Evolutionary conservation across 2,888 invertebrate species (phyloP), one percentile per base, ranked within the genome.

Genomic region (Drosophila lutescens): DNA sequence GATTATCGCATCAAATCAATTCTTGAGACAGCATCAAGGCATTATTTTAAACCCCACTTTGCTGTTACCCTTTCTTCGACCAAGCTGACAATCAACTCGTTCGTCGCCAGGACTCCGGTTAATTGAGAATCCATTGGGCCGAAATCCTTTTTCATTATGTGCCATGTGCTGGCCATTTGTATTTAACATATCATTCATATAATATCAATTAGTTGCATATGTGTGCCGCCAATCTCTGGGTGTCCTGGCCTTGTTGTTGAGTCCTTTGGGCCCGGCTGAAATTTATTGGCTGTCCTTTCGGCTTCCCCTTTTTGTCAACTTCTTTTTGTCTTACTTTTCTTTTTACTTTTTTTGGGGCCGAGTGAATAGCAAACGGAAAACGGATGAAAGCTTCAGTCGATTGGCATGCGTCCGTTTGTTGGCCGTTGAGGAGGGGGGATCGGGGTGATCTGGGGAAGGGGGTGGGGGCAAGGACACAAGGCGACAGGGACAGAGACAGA

Each of bases 161-260:
- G 43, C 62, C 82, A 72, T 85, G 66, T 69, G 67, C 61, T 55
- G 63, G 54, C 72, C 72, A 77, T 82, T 80, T 77, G 72, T 77
- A 72, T 74, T 83, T 80, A 86, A 79, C 88, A 86, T 85, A 87
- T 81, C 77, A 87, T 84, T 79, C 81, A 88, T 84, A 85, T 84
- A 86, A 88, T 79, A 85, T 88, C 82, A 88, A 85, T 85, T 88
- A 85, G 87, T 76, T 81, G 74, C 81, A 88, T 81, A 76, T 86
- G 89, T 70, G 74, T 57, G 54, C 50, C 59, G 66, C 40, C 72
- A 58, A 56, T 59, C 58, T 17, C 44, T 56, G 46, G 36, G 32
- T 43, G 50, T 61, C 65, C 70, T 61, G 58, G 46, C 38, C 61
- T 23, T 17, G 9, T 20, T 56, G 58, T 26, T 26, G 26, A 26